Base-by-base conservation (phyloP, 1,140 invertebrate genomes). In the Vollenhovia emeryi region DNA sequence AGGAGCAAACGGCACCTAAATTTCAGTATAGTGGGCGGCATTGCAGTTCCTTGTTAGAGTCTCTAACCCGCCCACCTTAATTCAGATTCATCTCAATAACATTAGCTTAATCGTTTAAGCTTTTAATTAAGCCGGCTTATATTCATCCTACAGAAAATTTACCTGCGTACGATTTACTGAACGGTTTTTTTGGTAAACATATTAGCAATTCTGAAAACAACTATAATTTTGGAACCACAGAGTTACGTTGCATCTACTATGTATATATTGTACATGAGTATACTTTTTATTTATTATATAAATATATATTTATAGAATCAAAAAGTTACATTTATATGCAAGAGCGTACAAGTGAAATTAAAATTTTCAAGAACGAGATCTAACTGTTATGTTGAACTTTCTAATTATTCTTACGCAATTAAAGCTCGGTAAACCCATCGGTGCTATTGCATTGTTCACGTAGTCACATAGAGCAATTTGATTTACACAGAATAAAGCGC, bases 1-100 rank as follows among this genome's bases (percentile, higher is more conserved):
- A 90, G 82, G 33, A 88, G 36, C 13, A 62, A 90, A 83, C 89
- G 59, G 13, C 45, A 85, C 11, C 45, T 59, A 88, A 93, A 93
- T 92, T 92, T 80, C 73, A 73, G 60, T 57, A 62, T 84, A 87
- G 84, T 88, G 90, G 93, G 93, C 94, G 92, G 91, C 87, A 84
- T 91, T 83, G 89, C 90, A 84, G 92, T 91, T 91, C 84, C 88
- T 93, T 91, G 87, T 89, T 89, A 85, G 43, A 86, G 88, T 92
- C 90, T 86, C 87, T 85, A 92, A 83, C 90, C 91, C 92, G 88
- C 92, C 93, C 89, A 87, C 60, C 85, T 50, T 13, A 52, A 76
- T 85, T 86, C 40, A 64, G 64, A 91, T 91, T 94, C 91, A 94
- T 94, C 92, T 93, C 92, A 94, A 94, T 95, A 94, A 94, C 93